Percentiles rank a stretch among this genome's conserved stretches.
Conservation (phyloP, 2,888 invertebrate genomes). For the Nycteola revayana region DNA sequence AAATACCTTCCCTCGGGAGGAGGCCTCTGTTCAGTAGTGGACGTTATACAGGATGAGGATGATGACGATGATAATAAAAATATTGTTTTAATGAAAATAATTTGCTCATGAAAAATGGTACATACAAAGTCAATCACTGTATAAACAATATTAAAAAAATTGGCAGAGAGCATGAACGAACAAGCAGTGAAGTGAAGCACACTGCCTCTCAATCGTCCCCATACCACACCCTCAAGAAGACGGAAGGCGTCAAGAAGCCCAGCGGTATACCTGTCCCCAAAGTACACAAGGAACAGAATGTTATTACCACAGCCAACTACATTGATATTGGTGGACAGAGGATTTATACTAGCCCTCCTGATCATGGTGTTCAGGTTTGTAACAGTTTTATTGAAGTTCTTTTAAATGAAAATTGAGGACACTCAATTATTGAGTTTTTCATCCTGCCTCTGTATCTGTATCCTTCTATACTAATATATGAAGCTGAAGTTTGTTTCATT, state of each 20-base stretch:
- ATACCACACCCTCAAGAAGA: constrained; percentile 72
- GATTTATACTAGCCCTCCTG: constrained; percentile 76
- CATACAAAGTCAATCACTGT: not conserved
- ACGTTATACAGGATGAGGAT: no score
- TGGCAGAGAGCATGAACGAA: constrained; percentile 72
- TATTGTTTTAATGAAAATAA: no score
- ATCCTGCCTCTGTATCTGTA: no score
- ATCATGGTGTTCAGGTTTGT: constrained; percentile 74
- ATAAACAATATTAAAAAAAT: constrained; percentile 31
- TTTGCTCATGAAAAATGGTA: no score
- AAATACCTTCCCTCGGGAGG: no score
- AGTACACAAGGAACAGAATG: constrained; percentile 66
- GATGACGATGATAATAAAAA: no score
- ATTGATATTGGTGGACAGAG: constrained; percentile 76
- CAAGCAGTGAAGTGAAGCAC: constrained; percentile 74
- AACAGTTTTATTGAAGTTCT: no score
- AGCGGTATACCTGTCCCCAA: constrained; percentile 76
- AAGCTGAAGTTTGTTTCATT: no score
- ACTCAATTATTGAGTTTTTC: no score
- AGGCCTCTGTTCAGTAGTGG: no score
- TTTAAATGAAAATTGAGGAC: no score
- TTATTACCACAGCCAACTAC: constrained; percentile 67
- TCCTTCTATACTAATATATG: no score
- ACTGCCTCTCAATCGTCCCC: constrained; percentile 69
- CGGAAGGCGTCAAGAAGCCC: constrained; percentile 63